Evolutionary conservation across 2,888 invertebrate species (phyloP), one percentile per base, ranked within the genome.

Genomic region (Creontiades dilutus): DNA sequence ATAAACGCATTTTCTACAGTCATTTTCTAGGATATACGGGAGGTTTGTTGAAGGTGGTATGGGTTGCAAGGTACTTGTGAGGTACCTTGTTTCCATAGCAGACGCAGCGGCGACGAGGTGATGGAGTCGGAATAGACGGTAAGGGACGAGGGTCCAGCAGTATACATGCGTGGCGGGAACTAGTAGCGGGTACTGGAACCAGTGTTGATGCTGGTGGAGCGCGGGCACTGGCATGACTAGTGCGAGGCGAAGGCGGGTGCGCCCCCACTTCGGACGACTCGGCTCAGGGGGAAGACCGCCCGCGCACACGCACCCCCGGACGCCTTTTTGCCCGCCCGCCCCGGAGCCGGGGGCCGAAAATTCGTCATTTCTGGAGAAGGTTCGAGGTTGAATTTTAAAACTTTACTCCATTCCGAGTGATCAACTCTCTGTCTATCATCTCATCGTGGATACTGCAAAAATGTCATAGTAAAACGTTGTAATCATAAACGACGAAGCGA

Each of bases 221-320:
- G 86, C 90, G 86, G 90, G 90, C 90, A 90, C 90, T 90, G 90
- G 90, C 90, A 90, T 90, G 90, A 90, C 90, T 90, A 75, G 90
- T 37, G 37, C 23, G 85, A 37, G 75, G 75, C 52, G 75, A 46
- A 90, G 80, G 81, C 86, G 80, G 57, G 28, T 48, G 55, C 57
- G 47, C 84, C 76, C 89, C 89, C 89, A 68, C 84, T 68, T 81
- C 76, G 84, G 75, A 4, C 23, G 19, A 16, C 27, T 16, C 57
- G 57, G 13, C 5, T 11, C 11, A 1, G 23, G 68, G 27, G 57
- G 52, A 16, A 52, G 9, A 12, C 28, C 55, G 61, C 80, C 57
- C 78, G 88, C 61, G 37, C 61, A 28, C 61, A 61, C 86, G 16
- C 86, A n/a, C 28, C 86, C 76, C 76, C 80, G 52, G 55, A n/a